These are phyloP conservation scores for Setipinna tenuifilis DNA, from an alignment of 2,797 vertebrate genomes.

Conservation along the genomic window DNA sequence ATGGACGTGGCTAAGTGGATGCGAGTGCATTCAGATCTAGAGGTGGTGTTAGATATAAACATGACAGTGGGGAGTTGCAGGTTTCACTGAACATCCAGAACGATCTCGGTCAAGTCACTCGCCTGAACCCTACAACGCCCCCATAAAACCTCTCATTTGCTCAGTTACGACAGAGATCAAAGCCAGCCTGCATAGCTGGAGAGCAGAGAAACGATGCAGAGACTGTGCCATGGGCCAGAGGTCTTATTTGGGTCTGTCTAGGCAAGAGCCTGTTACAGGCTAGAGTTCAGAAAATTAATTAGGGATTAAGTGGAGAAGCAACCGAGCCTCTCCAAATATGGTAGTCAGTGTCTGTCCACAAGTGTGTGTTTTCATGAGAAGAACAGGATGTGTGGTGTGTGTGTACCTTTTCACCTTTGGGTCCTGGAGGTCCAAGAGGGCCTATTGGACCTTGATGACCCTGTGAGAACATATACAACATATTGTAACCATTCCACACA, in stretches of 20 bases:
- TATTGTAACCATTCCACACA: conserved; percentile 10
- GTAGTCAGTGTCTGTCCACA: neutral
- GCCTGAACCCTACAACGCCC: neutral
- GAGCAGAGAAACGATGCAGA: neutral
- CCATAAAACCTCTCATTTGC: neutral
- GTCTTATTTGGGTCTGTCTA: conserved; percentile 17
- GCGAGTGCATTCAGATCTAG: neutral
- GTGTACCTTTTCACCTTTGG: conserved; percentile 95
- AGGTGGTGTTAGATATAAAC: conserved; percentile 28
- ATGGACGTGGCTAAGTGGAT: neutral
- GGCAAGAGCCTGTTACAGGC: neutral
- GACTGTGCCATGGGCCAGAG: neutral
- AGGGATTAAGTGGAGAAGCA: conserved; percentile 10
- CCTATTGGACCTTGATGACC: conserved; percentile 88
- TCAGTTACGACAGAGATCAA: conserved; percentile 8
- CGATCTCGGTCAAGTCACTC: neutral
- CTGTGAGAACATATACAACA: conserved; percentile 68
- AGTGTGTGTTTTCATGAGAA: neutral
- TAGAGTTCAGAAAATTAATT: conserved; percentile 5
- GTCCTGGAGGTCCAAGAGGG: conserved; percentile 86
- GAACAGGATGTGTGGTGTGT: conserved; percentile 6
- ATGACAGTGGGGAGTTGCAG: neutral
- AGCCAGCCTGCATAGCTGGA: neutral
- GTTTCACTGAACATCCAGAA: neutral
- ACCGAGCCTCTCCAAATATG: neutral